These are phyloP conservation scores for Melangyna quadrimaculata DNA, from an alignment of 2,888 invertebrate species.

Conservation along the genomic window DNA sequence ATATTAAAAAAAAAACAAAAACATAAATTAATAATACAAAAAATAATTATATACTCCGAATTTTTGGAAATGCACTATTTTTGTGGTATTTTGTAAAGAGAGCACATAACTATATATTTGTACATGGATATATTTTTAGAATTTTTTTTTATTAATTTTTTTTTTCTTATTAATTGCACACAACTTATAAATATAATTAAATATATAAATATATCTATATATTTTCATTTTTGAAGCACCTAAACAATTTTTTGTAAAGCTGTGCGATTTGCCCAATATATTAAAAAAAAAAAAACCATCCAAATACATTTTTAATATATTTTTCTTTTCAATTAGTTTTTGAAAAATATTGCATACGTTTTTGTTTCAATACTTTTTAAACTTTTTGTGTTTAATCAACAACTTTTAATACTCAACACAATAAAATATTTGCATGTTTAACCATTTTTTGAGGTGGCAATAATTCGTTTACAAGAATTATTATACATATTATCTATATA, in stretches of 20 bases:
- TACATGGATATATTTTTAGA: conserved; percentile 58
- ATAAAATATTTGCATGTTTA: conserved; percentile 55
- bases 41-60: conserved; percentile 31
- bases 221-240: conserved; percentile 67
- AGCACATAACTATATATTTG: conserved; percentile 61
- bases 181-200: conserved; percentile 8
- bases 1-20: conserved; percentile 25
- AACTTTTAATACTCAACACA: conserved; percentile 21
- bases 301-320: conserved; percentile 7
- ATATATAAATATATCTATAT: conserved; percentile 26
- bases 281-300: background rate
- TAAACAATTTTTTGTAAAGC: conserved; percentile 44
- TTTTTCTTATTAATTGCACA: conserved; percentile 48
- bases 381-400: conserved; percentile 29
- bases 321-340: conserved; percentile 30
- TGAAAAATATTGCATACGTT: conserved; percentile 29
- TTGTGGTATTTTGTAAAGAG: conserved; percentile 72
- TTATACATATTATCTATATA: background rate
- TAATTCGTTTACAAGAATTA: conserved; percentile 27
- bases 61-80: conserved; percentile 70
- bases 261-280: conserved; percentile 65
- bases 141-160: conserved; percentile 11
- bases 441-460: conserved; percentile 38
- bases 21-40: background rate
- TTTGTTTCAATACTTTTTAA: conserved; percentile 22